These are phyloP conservation scores for Beaufortia kweichowensis DNA, from an alignment of 2,113 vertebrate species.

Conservation along the genomic window DNA sequence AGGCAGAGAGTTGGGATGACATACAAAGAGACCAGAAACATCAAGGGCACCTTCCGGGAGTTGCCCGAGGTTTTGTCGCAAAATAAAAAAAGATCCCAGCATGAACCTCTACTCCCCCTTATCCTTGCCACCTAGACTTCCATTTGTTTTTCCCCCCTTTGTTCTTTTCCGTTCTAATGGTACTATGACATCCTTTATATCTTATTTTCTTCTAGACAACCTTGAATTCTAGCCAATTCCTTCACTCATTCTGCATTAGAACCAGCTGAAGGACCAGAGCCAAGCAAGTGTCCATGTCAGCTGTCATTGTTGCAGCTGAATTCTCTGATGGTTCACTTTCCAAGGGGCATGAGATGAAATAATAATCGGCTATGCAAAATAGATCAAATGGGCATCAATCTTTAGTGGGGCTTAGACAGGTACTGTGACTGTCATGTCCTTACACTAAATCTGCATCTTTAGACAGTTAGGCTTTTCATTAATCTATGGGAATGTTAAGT, in stretches of 20 bases:
- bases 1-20: conserved; percentile 41
- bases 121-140: not conserved
- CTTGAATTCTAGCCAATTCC: conserved; percentile 18
- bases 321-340: not conserved
- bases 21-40: conserved; percentile 40
- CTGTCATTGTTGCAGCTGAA: conserved; percentile 14
- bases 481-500: no score
- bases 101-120: not conserved
- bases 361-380: not conserved
- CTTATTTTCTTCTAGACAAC: conserved; percentile 16
- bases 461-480: not conserved
- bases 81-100: conserved; percentile 19
- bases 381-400: not conserved
- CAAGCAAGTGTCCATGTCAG: conserved; percentile 17
- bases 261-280: conserved; percentile 2
- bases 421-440: conserved; percentile 7
- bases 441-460: not conserved
- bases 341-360: not conserved
- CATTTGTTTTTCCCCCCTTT: conserved; percentile 1
- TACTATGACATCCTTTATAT: conserved; percentile 21
- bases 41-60: conserved; percentile 61
- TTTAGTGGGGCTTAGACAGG: not conserved
- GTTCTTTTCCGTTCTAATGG: conserved; percentile 10
- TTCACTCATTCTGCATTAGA: conserved; percentile 20
- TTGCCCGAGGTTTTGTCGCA: conserved; percentile 33